Conservation (phyloP, 1,140 invertebrate genomes). For the Drosophila pandora region DNA sequence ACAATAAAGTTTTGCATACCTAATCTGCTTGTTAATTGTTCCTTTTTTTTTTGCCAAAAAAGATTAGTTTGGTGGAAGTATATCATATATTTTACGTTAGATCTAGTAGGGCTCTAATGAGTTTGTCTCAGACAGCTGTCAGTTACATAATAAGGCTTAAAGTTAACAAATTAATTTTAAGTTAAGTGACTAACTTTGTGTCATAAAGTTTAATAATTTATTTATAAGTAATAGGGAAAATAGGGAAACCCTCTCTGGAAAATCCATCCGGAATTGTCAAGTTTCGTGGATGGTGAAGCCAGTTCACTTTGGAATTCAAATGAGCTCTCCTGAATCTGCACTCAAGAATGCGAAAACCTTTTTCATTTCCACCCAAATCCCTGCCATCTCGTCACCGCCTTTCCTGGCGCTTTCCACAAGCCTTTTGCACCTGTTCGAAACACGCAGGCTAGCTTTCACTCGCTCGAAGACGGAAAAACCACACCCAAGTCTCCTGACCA, state of each 20-base stretch:
- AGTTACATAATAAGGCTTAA: constrained; percentile 3
- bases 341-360: constrained; percentile 40
- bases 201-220: too few species aligned
- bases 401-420: constrained; percentile 23
- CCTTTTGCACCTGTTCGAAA: constrained; percentile 34
- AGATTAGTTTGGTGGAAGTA: constrained; percentile 10
- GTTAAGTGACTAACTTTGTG: neutral
- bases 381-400: constrained; percentile 27
- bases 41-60: constrained; percentile 12
- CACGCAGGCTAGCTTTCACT: constrained; percentile 47
- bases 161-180: constrained; percentile 14
- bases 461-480: constrained; percentile 27
- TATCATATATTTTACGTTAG: constrained; percentile 6
- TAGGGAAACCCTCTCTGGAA: neutral
- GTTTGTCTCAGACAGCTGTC: constrained; percentile 30
- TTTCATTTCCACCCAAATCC: constrained; percentile 32
- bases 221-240: neutral
- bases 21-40: constrained; percentile 59
- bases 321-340: constrained; percentile 22
- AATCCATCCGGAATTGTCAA: neutral
- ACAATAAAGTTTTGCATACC: constrained; percentile 44
- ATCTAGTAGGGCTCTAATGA: constrained; percentile 21
- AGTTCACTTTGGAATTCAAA: constrained; percentile 39
- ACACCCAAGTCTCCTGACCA: constrained; percentile 48
- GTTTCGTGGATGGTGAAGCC: neutral